A percentile compares a stretch with the other conserved stretches of the same genome.
phyloP scores from a whole-genome alignment of 2,888 invertebrate genomes.

The Pseudanteris insignis region DNA sequence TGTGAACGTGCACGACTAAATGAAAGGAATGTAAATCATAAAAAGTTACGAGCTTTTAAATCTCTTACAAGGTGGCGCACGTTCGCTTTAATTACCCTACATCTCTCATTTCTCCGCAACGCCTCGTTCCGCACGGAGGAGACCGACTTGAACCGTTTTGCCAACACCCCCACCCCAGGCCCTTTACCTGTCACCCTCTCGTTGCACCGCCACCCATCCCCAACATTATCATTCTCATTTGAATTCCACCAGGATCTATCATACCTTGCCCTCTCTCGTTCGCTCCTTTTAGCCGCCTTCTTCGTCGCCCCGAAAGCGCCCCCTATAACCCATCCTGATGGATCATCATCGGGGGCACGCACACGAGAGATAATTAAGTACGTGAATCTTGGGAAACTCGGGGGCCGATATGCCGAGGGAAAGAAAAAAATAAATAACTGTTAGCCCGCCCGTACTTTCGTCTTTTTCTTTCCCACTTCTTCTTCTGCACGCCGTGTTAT shows the following conservation, averaged over 20 bases:
- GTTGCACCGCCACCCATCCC: too few relatives aligned
- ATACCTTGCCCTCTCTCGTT: conserved; percentile 41
- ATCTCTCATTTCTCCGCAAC: conserved; percentile 60
- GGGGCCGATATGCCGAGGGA: conserved; percentile 27
- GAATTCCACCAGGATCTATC: conserved; percentile 46
- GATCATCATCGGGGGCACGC: conserved; percentile 61
- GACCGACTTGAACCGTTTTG: conserved; percentile 32
- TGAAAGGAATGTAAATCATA: conserved; percentile 67
- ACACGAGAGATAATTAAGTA: conserved; percentile 63
- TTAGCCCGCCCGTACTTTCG: conserved; percentile 11
- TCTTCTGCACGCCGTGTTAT: conserved; percentile 19
- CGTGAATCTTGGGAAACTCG: conserved; percentile 53
- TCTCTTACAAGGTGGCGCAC: conserved; percentile 66
- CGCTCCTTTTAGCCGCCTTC: conserved; percentile 31
- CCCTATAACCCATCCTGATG: conserved; percentile 55
- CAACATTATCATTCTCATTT: conserved; percentile 40
- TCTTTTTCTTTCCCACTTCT: background rate
- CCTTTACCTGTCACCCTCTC: too few relatives aligned
- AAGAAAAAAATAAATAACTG: conserved; percentile 24
- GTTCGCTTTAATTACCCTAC: conserved; percentile 62
- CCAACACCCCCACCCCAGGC: conserved; percentile 4
- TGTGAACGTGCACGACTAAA: conserved; percentile 63
- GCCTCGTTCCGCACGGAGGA: conserved; percentile 21
- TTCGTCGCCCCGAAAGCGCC: conserved; percentile 48
- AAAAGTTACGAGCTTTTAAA: conserved; percentile 67